A percentile compares a stretch with the other conserved stretches of the same genome.
These are phyloP conservation scores for Galaxea fascicularis DNA, from an alignment of 92 coral and sea anemone genomes.

Conservation along the genomic window DNA sequence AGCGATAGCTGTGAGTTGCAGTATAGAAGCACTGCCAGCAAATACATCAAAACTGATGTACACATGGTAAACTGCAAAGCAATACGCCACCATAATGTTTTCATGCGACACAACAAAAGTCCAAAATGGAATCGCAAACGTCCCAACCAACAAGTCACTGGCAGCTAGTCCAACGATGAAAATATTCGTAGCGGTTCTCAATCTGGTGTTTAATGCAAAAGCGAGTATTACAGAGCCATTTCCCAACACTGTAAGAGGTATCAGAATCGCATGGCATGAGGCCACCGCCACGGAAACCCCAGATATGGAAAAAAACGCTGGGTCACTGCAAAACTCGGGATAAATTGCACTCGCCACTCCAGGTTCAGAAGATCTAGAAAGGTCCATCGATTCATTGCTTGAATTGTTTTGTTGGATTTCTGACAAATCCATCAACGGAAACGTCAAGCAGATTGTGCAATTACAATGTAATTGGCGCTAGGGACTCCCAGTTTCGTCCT, in stretches of 20 bases:
- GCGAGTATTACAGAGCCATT: conserved; percentile 86
- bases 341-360: not conserved
- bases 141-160: conserved; percentile 86
- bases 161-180: conserved; percentile 86
- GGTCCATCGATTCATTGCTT: not conserved
- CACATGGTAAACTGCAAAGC: conserved; percentile 58
- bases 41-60: conserved; percentile 82
- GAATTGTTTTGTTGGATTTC: conserved; percentile 9
- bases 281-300: conserved; percentile 61
- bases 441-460: not conserved
- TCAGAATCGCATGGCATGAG: conserved; percentile 61
- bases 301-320: conserved; percentile 46
- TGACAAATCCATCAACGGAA: not conserved
- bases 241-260: conserved; percentile 79
- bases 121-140: conserved; percentile 88
- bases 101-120: conserved; percentile 72
- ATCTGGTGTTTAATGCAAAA: conserved; percentile 67
- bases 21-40: conserved; percentile 91
- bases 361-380: not conserved
- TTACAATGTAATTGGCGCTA: too few species aligned
- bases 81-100: conserved; percentile 51
- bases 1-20: conserved; percentile 92
- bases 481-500: not conserved
- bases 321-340: conserved; percentile 12
- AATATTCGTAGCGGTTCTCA: conserved; percentile 87